Conservation (phyloP, 2,797 vertebrate species). For the Melanotaenia maccullochi region DNA sequence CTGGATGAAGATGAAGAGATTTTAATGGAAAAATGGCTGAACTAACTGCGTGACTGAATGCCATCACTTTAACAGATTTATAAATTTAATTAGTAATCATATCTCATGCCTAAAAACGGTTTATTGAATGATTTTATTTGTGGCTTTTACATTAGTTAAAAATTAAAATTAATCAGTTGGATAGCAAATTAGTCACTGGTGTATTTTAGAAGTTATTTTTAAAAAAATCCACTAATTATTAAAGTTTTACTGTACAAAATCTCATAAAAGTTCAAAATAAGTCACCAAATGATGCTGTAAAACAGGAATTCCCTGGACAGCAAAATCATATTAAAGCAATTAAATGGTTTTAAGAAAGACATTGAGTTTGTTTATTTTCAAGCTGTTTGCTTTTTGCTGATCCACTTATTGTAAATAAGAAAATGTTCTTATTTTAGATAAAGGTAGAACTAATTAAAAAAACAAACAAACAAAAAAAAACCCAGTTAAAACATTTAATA, state of each 20-base stretch:
- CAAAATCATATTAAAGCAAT: neutral
- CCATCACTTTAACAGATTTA: too few species aligned
- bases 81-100: neutral
- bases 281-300: neutral
- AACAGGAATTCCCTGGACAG: neutral
- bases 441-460: neutral
- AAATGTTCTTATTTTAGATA: neutral
- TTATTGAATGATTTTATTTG: neutral
- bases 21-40: neutral
- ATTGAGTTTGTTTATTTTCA: neutral
- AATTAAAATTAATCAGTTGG: neutral
- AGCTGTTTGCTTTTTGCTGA: neutral
- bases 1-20: neutral
- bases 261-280: neutral
- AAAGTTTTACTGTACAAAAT: neutral
- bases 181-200: neutral
- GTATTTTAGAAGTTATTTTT: neutral
- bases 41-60: neutral
- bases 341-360: neutral
- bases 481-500: neutral
- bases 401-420: neutral
- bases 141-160: neutral
- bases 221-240: neutral
- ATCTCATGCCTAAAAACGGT: neutral
- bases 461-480: too few species aligned